A percentile compares a stretch with the other conserved stretches of the same genome.
phyloP scores from a whole-genome alignment of 2,888 invertebrate species.

The Melieria crassipennis region DNA sequence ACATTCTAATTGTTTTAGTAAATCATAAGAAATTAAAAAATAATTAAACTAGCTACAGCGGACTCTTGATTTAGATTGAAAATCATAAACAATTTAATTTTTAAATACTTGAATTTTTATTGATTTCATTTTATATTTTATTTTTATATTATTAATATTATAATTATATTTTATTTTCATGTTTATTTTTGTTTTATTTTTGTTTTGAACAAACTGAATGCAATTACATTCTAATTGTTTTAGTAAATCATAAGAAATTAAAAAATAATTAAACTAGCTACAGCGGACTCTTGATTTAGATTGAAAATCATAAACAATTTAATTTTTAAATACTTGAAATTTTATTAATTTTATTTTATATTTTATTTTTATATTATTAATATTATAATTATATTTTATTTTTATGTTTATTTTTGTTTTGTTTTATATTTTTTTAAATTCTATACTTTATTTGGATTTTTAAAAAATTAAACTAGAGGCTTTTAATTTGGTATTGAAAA shows the following conservation, averaged over 20 bases:
- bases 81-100: not conserved
- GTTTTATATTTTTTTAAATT: not conserved
- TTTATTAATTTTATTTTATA: not conserved
- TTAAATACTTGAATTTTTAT: not conserved
- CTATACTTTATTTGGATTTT: slow-evolving; percentile 1
- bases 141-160: not conserved
- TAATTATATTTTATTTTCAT: not conserved
- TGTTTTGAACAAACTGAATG: not conserved
- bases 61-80: not conserved
- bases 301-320: not conserved
- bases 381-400: not conserved
- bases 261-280: not conserved
- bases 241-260: no score
- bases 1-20: no score
- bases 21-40: no score
- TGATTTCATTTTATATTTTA: not conserved
- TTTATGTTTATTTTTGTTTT: not conserved
- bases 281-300: not conserved
- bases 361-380: not conserved
- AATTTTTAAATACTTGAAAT: not conserved
- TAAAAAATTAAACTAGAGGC: not conserved
- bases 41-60: not conserved
- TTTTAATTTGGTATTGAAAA: no score
- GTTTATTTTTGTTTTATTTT: not conserved
- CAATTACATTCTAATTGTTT: no score